phyloP scores from a whole-genome alignment of 2,888 invertebrate species.

The Apocheima hispidaria region DNA sequence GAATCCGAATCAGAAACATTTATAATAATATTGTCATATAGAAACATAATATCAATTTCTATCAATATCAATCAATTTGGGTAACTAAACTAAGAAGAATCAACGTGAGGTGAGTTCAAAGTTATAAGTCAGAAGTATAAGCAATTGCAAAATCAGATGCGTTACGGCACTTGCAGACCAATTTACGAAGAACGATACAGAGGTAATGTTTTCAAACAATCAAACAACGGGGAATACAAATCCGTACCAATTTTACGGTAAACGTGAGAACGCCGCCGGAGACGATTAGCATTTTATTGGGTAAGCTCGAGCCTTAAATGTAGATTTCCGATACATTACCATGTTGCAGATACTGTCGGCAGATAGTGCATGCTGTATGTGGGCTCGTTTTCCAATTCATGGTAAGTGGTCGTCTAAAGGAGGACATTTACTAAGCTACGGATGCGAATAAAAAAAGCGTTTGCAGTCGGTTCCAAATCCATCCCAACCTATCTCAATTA shows the following conservation, averaged over 20 bases:
- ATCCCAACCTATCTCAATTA: slow-evolving; percentile 34
- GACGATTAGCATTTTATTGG: slow-evolving; percentile 43
- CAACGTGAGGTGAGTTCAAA: neutral
- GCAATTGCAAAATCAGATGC: slow-evolving; percentile 15
- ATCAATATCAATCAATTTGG: too few relatives aligned
- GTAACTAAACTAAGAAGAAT: neutral
- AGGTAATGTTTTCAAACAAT: slow-evolving; percentile 30
- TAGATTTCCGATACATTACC: slow-evolving; percentile 36
- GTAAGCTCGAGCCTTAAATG: slow-evolving; percentile 29
- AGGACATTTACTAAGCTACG: slow-evolving; percentile 38
- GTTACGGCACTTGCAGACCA: slow-evolving; percentile 13
- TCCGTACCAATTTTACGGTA: slow-evolving; percentile 35
- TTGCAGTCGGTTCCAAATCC: slow-evolving; percentile 29
- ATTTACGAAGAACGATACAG: slow-evolving; percentile 29
- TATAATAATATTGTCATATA: too few relatives aligned
- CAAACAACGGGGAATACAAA: slow-evolving; percentile 24
- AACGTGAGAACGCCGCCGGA: slow-evolving; percentile 34
- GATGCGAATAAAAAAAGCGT: slow-evolving; percentile 35
- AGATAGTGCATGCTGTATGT: slow-evolving; percentile 25
- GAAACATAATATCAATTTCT: too few relatives aligned
- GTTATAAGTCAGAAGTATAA: neutral
- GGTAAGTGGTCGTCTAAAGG: slow-evolving; percentile 30
- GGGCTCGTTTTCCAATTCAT: slow-evolving; percentile 32
- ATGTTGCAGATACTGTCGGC: slow-evolving; percentile 29
- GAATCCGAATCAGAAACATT: too few relatives aligned